Percentiles rank a stretch among this genome's conserved stretches.
phyloP scores from a whole-genome alignment of 2,888 invertebrate genomes.

The Gymnoscelis rufifasciata region DNA sequence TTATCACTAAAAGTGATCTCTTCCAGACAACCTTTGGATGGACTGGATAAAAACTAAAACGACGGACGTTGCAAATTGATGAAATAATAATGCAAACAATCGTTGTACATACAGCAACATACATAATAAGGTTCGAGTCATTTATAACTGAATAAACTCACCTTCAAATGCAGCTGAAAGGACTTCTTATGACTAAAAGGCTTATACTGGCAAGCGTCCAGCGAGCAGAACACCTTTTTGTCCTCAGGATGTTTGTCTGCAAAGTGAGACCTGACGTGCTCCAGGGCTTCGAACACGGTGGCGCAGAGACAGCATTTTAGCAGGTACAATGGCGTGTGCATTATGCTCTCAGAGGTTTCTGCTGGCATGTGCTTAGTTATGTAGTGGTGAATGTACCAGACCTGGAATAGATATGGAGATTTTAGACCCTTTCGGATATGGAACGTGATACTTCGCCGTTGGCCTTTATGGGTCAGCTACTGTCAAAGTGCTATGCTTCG shows the following conservation, averaged over 20 bases:
- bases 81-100: too few species aligned
- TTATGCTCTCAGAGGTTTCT: slow-evolving; percentile 22
- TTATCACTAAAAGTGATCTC: too few species aligned
- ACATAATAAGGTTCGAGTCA: too few species aligned
- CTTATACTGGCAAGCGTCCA: slow-evolving; percentile 58
- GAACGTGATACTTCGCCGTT: too few species aligned
- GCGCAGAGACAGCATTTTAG: slow-evolving; percentile 66
- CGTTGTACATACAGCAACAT: too few species aligned
- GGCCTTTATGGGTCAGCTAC: too few species aligned
- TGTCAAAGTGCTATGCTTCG: too few species aligned
- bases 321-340: slow-evolving; percentile 41
- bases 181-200: slow-evolving; percentile 67
- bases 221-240: slow-evolving; percentile 59
- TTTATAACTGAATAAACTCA: too few species aligned
- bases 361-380: slow-evolving; percentile 46
- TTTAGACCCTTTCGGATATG: too few species aligned
- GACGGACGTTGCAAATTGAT: too few species aligned
- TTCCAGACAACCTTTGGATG: too few species aligned
- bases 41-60: too few species aligned
- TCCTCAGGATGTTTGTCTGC: slow-evolving; percentile 54
- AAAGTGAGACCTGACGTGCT: slow-evolving; percentile 62
- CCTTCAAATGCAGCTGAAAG: slow-evolving; percentile 67
- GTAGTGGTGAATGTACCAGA: slow-evolving; percentile 65
- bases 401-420: slow-evolving; percentile 49
- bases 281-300: slow-evolving; percentile 46